A percentile compares a stretch with the other conserved stretches of the same genome.
Conservation (phyloP, 2,113 vertebrate genomes). For the Balaeniceps rex region DNA sequence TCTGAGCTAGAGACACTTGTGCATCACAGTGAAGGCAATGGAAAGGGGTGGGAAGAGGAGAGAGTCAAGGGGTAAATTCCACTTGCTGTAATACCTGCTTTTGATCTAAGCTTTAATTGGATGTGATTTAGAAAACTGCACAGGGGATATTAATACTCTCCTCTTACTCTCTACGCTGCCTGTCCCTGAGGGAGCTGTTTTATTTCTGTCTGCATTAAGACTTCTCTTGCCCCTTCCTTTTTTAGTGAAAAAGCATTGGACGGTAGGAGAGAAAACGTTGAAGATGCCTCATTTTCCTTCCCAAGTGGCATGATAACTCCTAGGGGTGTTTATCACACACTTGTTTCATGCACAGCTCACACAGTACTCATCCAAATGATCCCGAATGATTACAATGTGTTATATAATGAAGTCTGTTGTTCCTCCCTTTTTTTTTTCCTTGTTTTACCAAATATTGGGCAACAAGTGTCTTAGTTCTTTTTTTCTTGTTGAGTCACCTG, state of each 20-base stretch:
- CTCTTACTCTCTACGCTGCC: not conserved
- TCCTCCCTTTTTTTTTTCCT: not conserved
- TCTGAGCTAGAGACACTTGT: slow-evolving; percentile 28
- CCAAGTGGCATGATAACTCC: not conserved
- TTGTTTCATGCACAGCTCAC: not conserved
- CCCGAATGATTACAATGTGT: not conserved
- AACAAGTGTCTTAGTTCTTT: not conserved
- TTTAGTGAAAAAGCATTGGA: not conserved
- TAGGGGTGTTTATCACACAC: not conserved
- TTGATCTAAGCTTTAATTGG: slow-evolving; percentile 59
- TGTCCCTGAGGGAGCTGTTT: slow-evolving; percentile 12
- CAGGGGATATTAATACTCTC: slow-evolving; percentile 14
- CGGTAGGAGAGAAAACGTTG: not conserved
- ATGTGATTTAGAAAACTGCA: slow-evolving; percentile 50
- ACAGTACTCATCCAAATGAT: not conserved
- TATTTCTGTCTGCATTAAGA: not conserved
- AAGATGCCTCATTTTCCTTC: not conserved
- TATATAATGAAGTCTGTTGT: not conserved
- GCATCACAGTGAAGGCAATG: not conserved
- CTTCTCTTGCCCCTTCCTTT: not conserved
- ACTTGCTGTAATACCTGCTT: slow-evolving; percentile 51
- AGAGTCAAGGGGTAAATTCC: slow-evolving; percentile 40
- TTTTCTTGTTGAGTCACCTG: not conserved
- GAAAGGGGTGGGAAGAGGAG: not conserved
- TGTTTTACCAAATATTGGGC: not conserved